Evolutionary conservation across 2,113 vertebrate genomes (phyloP), one percentile per base, ranked within the genome.

Genomic region (Pelecanus crispus): DNA sequence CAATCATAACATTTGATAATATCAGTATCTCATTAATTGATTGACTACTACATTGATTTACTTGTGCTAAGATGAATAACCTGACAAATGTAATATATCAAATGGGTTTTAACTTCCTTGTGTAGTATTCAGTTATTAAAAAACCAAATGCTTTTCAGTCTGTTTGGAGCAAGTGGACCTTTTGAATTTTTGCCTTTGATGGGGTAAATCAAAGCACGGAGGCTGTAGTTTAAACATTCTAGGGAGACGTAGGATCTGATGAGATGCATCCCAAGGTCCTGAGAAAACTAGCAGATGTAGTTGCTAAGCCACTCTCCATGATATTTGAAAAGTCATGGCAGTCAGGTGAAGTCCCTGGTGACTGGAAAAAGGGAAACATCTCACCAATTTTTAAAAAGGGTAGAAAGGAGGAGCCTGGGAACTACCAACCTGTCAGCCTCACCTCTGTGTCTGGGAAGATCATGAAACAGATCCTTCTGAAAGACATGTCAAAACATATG

Each of bases 11-110:
- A 7, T 91, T 92, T 87, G 20, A 65, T 87, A 85, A 73, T 62
- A 84, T 92, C 61, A 87, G 21, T 59, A 59, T 84, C 53, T 88
- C 34, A 66, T 79, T 89, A 89, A 89, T 86, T 91, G 36, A 81
- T 53, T 85, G 58, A 94, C n/a, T 75, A 42, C 47, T 63, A 70
- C n/a, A 82, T 81, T 68, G 80, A 96, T 91, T 84, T 96, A 72
- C 31, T 42, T 45, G 31, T 6, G 2, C 32, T 59, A 45, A 73
- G 36, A 90, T 49, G 92, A 95, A 94, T 88, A 94, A 89, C 36
- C 21, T 89, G 91, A 79, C 61, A 94, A 81, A 79, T 75, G 32
- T 34, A 79, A 85, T 91, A 14, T n/a, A 81, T 79, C 52, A 91
- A 56, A 61, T 19, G 5, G 4, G 2, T 10, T 95, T 94, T 47